Conservation (phyloP, 2,113 vertebrate species). For the Butorides virescens region DNA sequence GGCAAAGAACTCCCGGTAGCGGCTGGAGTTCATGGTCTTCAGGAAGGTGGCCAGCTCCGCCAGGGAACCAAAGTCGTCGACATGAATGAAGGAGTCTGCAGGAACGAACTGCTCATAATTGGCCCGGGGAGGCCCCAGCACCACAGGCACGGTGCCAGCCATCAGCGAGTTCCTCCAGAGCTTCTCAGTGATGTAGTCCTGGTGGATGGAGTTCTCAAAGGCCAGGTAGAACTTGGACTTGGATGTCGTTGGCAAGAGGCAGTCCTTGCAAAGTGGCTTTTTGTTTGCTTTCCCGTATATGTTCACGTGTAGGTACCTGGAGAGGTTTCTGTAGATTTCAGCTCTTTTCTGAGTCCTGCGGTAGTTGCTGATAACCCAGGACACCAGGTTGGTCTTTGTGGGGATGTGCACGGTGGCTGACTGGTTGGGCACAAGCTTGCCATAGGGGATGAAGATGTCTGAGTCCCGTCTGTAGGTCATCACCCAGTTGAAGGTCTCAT, state of each 20-base stretch:
- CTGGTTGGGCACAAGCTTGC: conserved; percentile 66
- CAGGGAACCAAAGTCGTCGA: conserved; percentile 82
- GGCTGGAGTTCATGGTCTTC: conserved; percentile 69
- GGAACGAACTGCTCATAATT: conserved; percentile 85
- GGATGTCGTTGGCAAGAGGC: conserved; percentile 79
- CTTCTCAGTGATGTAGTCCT: conserved; percentile 95
- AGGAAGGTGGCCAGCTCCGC: conserved; percentile 80
- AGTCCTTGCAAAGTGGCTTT: conserved; percentile 51
- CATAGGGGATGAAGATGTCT: conserved; percentile 86
- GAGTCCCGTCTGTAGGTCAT: conserved; percentile 87
- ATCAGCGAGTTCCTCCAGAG: conserved; percentile 87
- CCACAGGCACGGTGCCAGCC: conserved; percentile 83
- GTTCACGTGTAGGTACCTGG: conserved; percentile 67
- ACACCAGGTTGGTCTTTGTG: conserved; percentile 75
- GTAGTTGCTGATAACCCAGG: conserved; percentile 92
- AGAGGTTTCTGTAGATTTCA: conserved; percentile 75
- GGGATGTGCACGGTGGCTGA: not conserved
- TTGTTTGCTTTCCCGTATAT: conserved; percentile 77
- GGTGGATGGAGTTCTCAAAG: conserved; percentile 87
- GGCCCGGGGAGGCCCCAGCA: conserved; percentile 80
- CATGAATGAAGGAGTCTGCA: conserved; percentile 84
- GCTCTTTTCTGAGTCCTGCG: conserved; percentile 74
- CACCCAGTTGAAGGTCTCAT: conserved; percentile 87
- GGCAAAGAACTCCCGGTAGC: conserved; percentile 77
- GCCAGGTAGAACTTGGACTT: conserved; percentile 91